These are phyloP conservation scores for Agelastica alni DNA, from an alignment of 2,888 invertebrate species.

Conservation along the genomic window DNA sequence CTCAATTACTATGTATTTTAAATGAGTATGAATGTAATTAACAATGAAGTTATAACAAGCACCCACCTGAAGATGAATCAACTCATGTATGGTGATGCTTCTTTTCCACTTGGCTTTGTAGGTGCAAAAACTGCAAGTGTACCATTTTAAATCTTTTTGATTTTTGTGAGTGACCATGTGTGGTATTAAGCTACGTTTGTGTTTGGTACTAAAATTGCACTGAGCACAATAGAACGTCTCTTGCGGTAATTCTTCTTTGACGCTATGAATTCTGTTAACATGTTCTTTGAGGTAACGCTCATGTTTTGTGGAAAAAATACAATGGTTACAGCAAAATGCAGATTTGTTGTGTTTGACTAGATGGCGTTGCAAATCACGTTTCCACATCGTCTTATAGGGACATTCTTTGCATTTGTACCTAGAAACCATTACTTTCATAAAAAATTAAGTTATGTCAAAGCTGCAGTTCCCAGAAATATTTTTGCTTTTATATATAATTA, in stretches of 20 bases:
- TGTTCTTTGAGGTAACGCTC: constrained; percentile 16
- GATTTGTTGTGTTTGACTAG: constrained; percentile 10
- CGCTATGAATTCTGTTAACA: constrained; percentile 9
- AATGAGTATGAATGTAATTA: no score
- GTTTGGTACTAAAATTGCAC: constrained; percentile 12
- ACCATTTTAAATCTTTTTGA: constrained; percentile 24
- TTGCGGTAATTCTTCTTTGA: background rate
- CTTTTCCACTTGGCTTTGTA: constrained; percentile 32
- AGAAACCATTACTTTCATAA: no score
- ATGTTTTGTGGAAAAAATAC: constrained; percentile 20
- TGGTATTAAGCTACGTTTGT: constrained; percentile 25
- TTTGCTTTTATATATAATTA: no score
- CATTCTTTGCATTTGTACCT: constrained; percentile 31
- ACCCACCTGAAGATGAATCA: constrained; percentile 13
- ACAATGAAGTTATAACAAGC: no score
- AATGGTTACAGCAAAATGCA: constrained; percentile 7
- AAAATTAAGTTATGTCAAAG: no score
- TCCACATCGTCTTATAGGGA: constrained; percentile 28
- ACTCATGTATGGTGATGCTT: constrained; percentile 27
- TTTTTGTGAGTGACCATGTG: constrained; percentile 31
- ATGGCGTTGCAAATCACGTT: constrained; percentile 28
- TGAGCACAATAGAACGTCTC: constrained; percentile 18
- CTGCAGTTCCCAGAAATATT: no score
- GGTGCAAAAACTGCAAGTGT: constrained; percentile 26
- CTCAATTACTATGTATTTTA: no score